Percentiles rank a stretch among this genome's conserved stretches.
Evolutionary conservation across 2,113 vertebrate genomes (phyloP).

Genomic region (Gopherus flavomarginatus): DNA sequence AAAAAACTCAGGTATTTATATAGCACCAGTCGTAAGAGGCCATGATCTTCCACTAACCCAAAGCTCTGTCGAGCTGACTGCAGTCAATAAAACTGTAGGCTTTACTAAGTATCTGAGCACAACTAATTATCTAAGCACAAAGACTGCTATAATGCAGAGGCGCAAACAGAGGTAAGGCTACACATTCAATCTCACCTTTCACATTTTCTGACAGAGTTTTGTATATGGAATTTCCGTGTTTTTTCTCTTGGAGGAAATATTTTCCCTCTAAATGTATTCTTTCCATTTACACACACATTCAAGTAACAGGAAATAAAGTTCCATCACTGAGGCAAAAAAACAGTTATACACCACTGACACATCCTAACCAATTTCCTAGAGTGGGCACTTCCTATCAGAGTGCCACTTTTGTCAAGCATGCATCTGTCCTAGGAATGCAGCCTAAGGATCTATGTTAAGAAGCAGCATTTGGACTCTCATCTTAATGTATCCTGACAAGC

Average conservation of each 20-base stretch:
- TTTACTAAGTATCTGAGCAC: not conserved
- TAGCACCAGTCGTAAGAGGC: not conserved
- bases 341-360: not conserved
- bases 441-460: not conserved
- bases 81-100: not conserved
- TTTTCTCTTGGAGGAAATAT: not conserved
- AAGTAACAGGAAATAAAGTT: not conserved
- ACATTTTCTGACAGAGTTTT: not conserved
- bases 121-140: not conserved
- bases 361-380: not conserved
- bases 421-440: not conserved
- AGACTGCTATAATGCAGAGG: not conserved
- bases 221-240: not conserved
- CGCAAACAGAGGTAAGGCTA: not conserved
- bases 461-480: not conserved
- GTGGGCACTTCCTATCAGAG: too few species aligned
- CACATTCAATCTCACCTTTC: not conserved
- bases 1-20: not conserved
- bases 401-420: not conserved
- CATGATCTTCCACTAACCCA: not conserved
- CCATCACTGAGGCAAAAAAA: not conserved
- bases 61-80: accelerated
- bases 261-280: not conserved
- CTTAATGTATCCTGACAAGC: not conserved
- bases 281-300: not conserved